Conservation (phyloP, 1,140 invertebrate genomes). For the Trichoplusia ni region DNA sequence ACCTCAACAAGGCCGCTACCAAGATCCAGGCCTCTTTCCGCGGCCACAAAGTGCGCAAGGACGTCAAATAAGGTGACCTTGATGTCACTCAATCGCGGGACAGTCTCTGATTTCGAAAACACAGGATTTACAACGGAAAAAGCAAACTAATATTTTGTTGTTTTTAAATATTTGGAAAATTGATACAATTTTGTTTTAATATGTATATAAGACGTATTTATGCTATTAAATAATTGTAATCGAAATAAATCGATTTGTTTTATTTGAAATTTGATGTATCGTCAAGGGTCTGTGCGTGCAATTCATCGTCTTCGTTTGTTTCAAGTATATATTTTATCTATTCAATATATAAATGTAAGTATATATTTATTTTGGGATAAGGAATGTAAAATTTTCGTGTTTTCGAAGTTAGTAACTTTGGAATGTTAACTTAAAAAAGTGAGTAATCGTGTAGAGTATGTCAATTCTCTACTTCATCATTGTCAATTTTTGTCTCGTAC, state of each 20-base stretch:
- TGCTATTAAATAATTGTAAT: no score
- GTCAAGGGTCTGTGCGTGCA: no score
- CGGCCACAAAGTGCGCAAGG: constrained; percentile 94
- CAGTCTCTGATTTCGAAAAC: constrained; percentile 36
- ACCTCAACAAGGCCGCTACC: constrained; percentile 94
- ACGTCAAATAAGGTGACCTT: constrained; percentile 73
- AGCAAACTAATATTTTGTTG: neutral
- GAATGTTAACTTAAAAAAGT: constrained; percentile 41
- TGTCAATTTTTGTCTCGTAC: constrained; percentile 40
- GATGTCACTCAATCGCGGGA: constrained; percentile 36
- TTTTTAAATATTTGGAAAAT: neutral
- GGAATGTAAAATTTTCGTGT: neutral
- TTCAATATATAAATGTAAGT: no score
- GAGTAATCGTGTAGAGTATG: constrained; percentile 57
- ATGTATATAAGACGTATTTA: no score
- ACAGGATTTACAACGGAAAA: neutral
- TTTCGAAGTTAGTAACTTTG: constrained; percentile 22
- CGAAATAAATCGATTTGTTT: no score
- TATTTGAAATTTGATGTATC: no score
- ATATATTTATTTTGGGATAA: no score
- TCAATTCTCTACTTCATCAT: constrained; percentile 58
- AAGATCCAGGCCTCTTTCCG: constrained; percentile 97
- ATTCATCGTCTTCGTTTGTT: no score
- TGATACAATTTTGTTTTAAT: no score
- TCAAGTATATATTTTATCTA: no score